These are phyloP conservation scores for Rhinogobius similis DNA, from an alignment of 2,113 vertebrate genomes.

Conservation along the genomic window DNA sequence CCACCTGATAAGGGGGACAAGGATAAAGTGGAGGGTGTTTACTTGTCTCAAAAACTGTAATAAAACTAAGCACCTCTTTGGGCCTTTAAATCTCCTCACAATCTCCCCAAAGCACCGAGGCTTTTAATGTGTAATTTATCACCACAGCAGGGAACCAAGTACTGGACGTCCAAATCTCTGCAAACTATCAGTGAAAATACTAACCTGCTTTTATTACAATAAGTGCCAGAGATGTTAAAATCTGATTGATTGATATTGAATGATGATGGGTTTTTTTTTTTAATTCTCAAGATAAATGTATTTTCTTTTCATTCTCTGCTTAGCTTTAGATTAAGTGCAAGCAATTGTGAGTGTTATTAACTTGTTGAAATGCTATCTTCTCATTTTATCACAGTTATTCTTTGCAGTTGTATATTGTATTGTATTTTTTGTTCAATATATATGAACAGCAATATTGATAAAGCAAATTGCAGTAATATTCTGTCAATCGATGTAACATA, in stretches of 20 bases:
- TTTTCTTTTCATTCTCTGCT: too few species aligned
- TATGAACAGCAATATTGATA: too few species aligned
- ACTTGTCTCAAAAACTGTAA: conserved; percentile 1
- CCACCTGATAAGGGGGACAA: neutral
- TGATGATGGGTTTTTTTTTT: too few species aligned
- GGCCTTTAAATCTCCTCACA: neutral
- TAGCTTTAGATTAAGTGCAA: too few species aligned
- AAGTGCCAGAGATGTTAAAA: neutral
- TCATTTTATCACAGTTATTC: too few species aligned
- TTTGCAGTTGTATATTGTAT: too few species aligned
- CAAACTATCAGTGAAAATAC: neutral
- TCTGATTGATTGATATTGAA: neutral
- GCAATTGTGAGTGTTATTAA: too few species aligned
- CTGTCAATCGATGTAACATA: too few species aligned
- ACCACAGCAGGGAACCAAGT: neutral
- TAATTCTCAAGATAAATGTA: too few species aligned
- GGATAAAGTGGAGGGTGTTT: neutral
- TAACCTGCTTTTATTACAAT: neutral
- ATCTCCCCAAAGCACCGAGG: neutral
- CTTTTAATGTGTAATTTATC: conserved; percentile 15
- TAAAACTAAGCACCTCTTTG: conserved; percentile 1
- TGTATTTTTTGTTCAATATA: too few species aligned
- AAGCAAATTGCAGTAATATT: too few species aligned
- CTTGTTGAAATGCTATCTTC: too few species aligned
- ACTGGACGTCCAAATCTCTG: neutral